Evolutionary conservation across 2,888 invertebrate genomes (phyloP).

Genomic region (Plebejus melissa): DNA sequence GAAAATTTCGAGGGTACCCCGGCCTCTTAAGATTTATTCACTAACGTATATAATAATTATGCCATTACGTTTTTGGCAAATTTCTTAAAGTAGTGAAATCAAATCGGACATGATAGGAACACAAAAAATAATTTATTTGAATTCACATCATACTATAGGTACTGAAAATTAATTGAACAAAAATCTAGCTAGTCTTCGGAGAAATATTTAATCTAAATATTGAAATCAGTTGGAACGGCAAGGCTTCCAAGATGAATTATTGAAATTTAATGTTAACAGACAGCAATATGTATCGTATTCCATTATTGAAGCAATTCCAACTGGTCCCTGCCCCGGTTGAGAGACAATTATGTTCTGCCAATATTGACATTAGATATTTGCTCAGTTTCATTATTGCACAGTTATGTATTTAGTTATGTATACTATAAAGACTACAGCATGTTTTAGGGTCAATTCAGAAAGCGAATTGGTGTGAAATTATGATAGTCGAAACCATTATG

Average conservation of each 20-base stretch:
- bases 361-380: conserved; percentile 17
- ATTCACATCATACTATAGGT: neutral
- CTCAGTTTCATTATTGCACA: neutral
- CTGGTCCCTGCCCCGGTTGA: neutral
- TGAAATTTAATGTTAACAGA: neutral
- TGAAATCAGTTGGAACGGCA: neutral
- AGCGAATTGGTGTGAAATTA: too few relatives aligned
- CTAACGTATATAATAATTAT: too few relatives aligned
- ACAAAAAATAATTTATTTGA: neutral
- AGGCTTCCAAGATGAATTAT: neutral
- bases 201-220: neutral
- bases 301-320: neutral
- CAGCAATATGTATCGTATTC: neutral
- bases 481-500: too few relatives aligned
- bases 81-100: too few relatives aligned
- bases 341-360: conserved; percentile 1
- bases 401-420: neutral
- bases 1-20: too few relatives aligned
- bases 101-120: neutral
- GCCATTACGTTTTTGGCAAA: too few relatives aligned
- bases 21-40: too few relatives aligned
- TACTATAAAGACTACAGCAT: neutral
- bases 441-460: too few relatives aligned
- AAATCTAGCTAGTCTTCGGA: neutral
- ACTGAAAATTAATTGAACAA: neutral